A percentile compares a stretch with the other conserved stretches of the same genome.
phyloP scores from a whole-genome alignment of 2,888 invertebrate genomes.

The Chloroclystis v-ata region DNA sequence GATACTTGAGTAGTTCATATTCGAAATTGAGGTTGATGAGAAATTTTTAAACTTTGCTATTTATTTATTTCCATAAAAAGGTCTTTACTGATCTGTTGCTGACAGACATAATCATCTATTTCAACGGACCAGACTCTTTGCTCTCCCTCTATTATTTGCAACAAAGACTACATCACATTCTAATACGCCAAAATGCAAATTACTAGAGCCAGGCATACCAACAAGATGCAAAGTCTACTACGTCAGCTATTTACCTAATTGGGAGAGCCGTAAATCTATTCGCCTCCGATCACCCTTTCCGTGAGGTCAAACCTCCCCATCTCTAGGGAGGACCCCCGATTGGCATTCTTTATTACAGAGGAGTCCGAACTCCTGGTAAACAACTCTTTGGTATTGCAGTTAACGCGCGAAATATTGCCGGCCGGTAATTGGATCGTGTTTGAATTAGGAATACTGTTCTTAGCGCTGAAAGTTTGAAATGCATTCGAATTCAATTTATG shows the following conservation, averaged over 20 bases:
- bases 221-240: conserved; percentile 24
- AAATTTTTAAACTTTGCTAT: too few species aligned
- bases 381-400: conserved; percentile 51
- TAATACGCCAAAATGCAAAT: not conserved
- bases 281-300: conserved; percentile 50
- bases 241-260: conserved; percentile 50
- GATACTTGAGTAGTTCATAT: too few species aligned
- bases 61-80: too few species aligned
- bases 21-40: too few species aligned
- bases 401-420: conserved; percentile 55
- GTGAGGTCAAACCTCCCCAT: conserved; percentile 48
- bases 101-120: too few species aligned
- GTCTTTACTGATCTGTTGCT: too few species aligned
- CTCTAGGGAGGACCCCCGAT: conserved; percentile 46
- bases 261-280: conserved; percentile 51
- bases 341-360: conserved; percentile 62
- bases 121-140: too few species aligned
- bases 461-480: not conserved
- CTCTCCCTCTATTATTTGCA: too few species aligned
- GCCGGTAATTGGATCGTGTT: conserved; percentile 23
- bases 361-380: conserved; percentile 38
- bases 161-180: not conserved
- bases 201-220: not conserved
- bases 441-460: conserved; percentile 21
- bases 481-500: conserved; percentile 5